These are phyloP conservation scores for Pseudois nayaur DNA, from an alignment of 2,113 vertebrate species.

Conservation along the genomic window DNA sequence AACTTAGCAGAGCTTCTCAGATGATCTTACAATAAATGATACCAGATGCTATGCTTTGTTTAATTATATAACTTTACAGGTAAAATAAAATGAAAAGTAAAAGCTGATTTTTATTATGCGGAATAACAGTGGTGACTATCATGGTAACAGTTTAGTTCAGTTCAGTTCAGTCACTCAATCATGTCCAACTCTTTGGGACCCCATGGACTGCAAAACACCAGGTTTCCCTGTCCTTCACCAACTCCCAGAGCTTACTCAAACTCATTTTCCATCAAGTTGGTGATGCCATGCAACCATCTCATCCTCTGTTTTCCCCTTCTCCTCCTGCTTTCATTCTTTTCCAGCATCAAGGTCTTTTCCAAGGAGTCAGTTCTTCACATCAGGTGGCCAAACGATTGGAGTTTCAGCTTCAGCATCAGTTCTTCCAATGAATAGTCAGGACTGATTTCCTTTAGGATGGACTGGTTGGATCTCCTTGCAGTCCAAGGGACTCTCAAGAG, in stretches of 20 bases:
- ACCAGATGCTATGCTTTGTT: background rate
- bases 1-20: background rate
- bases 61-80: background rate
- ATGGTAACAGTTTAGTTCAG: background rate
- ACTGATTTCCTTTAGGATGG: background rate
- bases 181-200: no score
- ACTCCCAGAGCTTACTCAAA: no score
- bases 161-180: no score
- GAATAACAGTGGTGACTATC: background rate
- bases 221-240: no score
- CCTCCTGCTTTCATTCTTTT: background rate
- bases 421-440: background rate
- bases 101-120: background rate
- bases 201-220: no score
- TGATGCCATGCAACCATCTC: background rate
- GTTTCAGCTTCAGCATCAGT: background rate
- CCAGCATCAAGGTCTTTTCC: background rate
- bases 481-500: background rate
- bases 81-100: background rate
- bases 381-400: background rate
- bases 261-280: background rate
- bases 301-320: background rate
- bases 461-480: background rate
- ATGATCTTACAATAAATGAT: background rate
- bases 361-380: background rate